Evolutionary conservation across 2,888 invertebrate species (phyloP), one percentile per base, ranked within the genome.

Genomic region (Chalcosyrphus nemorum): DNA sequence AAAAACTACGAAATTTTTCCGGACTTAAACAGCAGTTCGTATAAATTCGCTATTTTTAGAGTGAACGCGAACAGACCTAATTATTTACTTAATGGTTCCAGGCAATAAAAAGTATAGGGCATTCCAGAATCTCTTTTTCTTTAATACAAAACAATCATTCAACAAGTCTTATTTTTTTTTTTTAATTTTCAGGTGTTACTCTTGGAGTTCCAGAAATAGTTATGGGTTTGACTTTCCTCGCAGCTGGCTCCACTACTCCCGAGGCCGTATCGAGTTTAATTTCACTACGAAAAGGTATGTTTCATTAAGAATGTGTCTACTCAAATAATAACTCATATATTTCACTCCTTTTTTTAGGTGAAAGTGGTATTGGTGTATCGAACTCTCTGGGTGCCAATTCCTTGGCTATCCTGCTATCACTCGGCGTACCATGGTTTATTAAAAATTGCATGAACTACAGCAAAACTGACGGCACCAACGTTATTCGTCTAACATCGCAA

Each of bases 161-260:
- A n/a, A n/a, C n/a, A n/a, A n/a, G n/a, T n/a, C n/a, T n/a, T n/a
- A n/a, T n/a, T n/a, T 4, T 32, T 32, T 32, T 21, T n/a, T 45
- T 56, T 2, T 3, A 21, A 24, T 68, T 88, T 90, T 59, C 88
- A 95, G 95, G 95, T 27, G 93, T 94, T 85, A 95, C 97, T 0
- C 93, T 97, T 45, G 93, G 93, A 3, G 95, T 98, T 57, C 96
- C 97, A 0, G 97, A 97, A 87, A 95, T 97, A 7, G 95, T 98
- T 0, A 96, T 98, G 95, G 98, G 98, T 1, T 94, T 98, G 88
- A 97, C 97, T 0, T 96, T 98, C 88, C 92, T 98, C 81, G 97
- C 98, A 0, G 96, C 96, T 15, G 98, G 98, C 2, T 97, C 97
- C 1, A 97, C 97, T 87, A 93, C 98, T 87, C 98, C 98, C 0